Conservation (phyloP, 2,113 vertebrate species). For the Siphamia tubifer region DNA sequence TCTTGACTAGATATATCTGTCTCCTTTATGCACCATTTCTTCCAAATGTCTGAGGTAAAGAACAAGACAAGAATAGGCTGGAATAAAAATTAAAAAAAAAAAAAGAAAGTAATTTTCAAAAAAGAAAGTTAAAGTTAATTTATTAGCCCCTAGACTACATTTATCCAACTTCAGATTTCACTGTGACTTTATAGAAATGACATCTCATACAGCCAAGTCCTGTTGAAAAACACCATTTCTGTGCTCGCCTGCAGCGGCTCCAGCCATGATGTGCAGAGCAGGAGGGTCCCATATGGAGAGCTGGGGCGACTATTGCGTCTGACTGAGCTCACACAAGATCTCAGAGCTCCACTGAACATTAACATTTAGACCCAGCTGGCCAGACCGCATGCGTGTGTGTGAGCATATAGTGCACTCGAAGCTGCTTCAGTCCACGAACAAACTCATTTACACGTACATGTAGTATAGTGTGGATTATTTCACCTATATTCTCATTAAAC, state of each 20-base stretch:
- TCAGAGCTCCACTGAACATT: slow-evolving; percentile 71
- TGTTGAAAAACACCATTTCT: not conserved
- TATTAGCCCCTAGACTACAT: not conserved
- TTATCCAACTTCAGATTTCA: not conserved
- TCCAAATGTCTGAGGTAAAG: no score
- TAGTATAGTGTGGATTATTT: not conserved
- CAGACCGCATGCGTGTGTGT: not conserved
- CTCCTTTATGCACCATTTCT: no score
- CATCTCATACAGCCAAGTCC: not conserved
- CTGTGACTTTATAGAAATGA: not conserved
- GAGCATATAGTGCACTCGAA: not conserved
- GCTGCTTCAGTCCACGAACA: slow-evolving; percentile 8
- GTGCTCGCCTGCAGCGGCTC: slow-evolving; percentile 54
- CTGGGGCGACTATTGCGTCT: slow-evolving; percentile 48
- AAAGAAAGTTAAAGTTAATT: no score
- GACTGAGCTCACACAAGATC: slow-evolving; percentile 63
- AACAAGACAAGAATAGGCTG: no score
- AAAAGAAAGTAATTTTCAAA: no score
- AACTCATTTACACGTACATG: not conserved
- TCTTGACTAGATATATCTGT: no score
- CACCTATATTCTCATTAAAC: not conserved
- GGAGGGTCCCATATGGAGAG: slow-evolving; percentile 73
- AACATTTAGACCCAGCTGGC: slow-evolving; percentile 72
- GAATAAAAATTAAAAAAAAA: no score
- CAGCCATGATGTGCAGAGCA: slow-evolving; percentile 25